Evolutionary conservation across 1,140 invertebrate genomes (phyloP).

Genomic region (Zaprionus ghesquierei): DNA sequence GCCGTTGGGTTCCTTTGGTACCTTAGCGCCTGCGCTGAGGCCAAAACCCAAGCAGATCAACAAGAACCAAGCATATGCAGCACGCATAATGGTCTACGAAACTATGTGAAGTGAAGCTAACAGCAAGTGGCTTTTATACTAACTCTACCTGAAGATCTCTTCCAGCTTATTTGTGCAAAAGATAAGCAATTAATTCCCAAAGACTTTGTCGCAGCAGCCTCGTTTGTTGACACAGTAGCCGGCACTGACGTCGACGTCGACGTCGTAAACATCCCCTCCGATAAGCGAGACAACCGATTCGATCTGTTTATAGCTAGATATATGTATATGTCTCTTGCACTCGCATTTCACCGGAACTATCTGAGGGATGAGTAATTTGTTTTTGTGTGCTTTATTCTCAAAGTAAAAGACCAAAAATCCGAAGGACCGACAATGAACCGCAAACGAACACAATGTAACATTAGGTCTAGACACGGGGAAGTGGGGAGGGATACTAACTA

Average conservation of each 20-base stretch:
- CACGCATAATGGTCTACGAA: conserved; percentile 6
- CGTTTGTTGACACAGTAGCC: conserved; percentile 34
- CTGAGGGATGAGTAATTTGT: conserved; percentile 33
- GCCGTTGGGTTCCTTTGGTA: neutral
- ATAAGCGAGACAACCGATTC: conserved; percentile 53
- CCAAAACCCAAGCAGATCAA: conserved; percentile 31
- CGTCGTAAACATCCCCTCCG: conserved; percentile 3
- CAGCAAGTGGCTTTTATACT: conserved; percentile 17
- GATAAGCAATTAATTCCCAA: conserved; percentile 36
- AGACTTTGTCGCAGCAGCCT: conserved; percentile 56
- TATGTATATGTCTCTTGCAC: neutral
- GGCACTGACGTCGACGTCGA: conserved; percentile 34
- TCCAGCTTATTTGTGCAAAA: conserved; percentile 4
- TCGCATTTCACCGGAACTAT: conserved; percentile 28
- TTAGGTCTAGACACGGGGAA: conserved; percentile 19
- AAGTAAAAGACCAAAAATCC: conserved; percentile 67
- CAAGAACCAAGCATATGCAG: conserved; percentile 8
- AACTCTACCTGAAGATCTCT: neutral
- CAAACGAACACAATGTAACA: conserved; percentile 65
- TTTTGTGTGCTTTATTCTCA: conserved; percentile 69
- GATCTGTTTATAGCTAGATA: conserved; percentile 60
- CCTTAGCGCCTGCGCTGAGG: neutral
- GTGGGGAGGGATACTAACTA: conserved; percentile 20
- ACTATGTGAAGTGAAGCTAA: neutral
- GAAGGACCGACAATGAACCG: conserved; percentile 54